Evolutionary conservation across 2,797 vertebrate species (phyloP).

Genomic region (Aselliscus stoliczkanus): DNA sequence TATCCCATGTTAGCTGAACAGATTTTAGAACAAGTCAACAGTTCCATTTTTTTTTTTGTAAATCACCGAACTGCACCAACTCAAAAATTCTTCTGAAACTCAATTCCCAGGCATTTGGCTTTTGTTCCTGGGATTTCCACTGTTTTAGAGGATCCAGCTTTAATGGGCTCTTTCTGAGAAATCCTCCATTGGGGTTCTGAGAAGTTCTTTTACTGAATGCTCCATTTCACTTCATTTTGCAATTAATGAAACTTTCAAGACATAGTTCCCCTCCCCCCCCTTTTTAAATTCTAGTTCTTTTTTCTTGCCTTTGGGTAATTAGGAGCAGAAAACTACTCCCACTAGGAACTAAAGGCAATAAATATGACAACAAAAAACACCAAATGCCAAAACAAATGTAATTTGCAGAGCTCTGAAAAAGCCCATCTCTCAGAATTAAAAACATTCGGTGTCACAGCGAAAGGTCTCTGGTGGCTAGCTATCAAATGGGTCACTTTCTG

Average conservation of each 20-base stretch:
- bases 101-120: conserved; percentile 70
- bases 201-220: conserved; percentile 76
- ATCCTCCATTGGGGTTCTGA: conserved; percentile 58
- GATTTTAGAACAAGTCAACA: conserved; percentile 21
- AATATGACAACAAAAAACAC: conserved; percentile 64
- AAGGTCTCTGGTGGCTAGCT: conserved; percentile 19
- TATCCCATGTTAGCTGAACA: neutral
- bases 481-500: conserved; percentile 37
- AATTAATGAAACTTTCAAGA: conserved; percentile 77
- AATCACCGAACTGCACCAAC: conserved; percentile 47
- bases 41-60: conserved; percentile 41
- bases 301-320: conserved; percentile 69
- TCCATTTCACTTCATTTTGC: conserved; percentile 76
- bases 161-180: conserved; percentile 80
- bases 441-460: conserved; percentile 23
- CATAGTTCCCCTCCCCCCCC: neutral
- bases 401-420: conserved; percentile 68
- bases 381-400: conserved; percentile 75
- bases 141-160: conserved; percentile 73
- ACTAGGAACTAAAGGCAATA: conserved; percentile 67
- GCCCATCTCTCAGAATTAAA: conserved; percentile 53
- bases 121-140: conserved; percentile 81
- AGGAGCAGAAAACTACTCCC: conserved; percentile 66
- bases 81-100: conserved; percentile 62
- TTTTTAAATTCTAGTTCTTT: conserved; percentile 21